Conservation (phyloP, 2,113 vertebrate species). For the Arothron firmamentum region DNA sequence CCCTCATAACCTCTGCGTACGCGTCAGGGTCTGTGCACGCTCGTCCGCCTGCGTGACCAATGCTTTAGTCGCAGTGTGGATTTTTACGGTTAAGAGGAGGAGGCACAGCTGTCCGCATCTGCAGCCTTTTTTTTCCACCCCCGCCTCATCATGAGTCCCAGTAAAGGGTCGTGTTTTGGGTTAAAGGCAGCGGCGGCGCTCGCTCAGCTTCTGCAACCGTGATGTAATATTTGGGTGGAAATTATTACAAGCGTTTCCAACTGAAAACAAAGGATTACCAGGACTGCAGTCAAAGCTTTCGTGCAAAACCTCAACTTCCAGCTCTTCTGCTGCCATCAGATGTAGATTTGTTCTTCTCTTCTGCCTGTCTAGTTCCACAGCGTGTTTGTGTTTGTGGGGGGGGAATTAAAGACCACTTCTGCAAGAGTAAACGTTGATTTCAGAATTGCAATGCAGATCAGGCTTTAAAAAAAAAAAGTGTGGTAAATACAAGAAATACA, state of each 20-base stretch:
- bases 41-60: slow-evolving; percentile 22
- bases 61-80: slow-evolving; percentile 51
- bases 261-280: slow-evolving; percentile 13
- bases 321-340: background rate
- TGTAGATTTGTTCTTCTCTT: background rate
- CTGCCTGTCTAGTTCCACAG: background rate
- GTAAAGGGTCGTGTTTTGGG: slow-evolving; percentile 4
- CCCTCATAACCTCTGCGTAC: background rate
- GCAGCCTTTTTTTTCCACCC: slow-evolving; percentile 46
- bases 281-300: background rate
- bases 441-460: too few relatives aligned
- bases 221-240: slow-evolving; percentile 20
- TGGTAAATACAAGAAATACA: too few relatives aligned
- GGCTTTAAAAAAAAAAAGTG: too few relatives aligned
- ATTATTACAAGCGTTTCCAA: slow-evolving; percentile 1
- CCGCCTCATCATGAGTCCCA: too few relatives aligned
- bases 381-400: too few relatives aligned
- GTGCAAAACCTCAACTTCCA: background rate
- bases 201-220: background rate
- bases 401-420: too few relatives aligned
- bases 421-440: too few relatives aligned
- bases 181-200: background rate
- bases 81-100: slow-evolving; percentile 35
- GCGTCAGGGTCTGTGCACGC: slow-evolving; percentile 6
- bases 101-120: slow-evolving; percentile 50